Evolutionary conservation across 2,113 vertebrate species (phyloP).

Genomic region (Thoracochromis brauschi): DNA sequence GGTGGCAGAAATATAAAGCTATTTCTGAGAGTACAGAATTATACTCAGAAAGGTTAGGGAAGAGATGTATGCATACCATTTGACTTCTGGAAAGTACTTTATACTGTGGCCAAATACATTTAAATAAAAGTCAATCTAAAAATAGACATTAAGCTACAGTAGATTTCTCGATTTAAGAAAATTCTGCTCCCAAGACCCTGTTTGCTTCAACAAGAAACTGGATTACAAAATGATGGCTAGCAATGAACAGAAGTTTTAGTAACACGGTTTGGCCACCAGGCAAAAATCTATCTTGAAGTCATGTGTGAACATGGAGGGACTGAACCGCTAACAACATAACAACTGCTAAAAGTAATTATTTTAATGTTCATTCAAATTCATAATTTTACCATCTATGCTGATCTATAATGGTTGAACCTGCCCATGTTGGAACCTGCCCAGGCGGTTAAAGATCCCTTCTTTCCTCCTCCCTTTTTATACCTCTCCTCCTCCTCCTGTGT

Average conservation of each 20-base stretch:
- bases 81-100: background rate
- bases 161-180: background rate
- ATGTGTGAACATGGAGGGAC: background rate
- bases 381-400: background rate
- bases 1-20: background rate
- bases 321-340: background rate
- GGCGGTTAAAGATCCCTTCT: background rate
- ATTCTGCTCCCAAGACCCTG: background rate
- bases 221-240: background rate
- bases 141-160: background rate
- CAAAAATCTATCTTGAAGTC: background rate
- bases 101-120: background rate
- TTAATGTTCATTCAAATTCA: background rate
- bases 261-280: background rate
- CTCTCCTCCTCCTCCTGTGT: background rate
- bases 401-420: background rate
- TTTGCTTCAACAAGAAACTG: background rate
- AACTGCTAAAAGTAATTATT: background rate
- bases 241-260: background rate
- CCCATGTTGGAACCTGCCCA: background rate
- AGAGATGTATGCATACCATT: background rate
- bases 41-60: background rate
- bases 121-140: background rate
- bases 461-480: background rate
- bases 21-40: background rate